These are phyloP conservation scores for Tribolium castaneum DNA, from an alignment of 1,140 invertebrate species.

Conservation along the genomic window DNA sequence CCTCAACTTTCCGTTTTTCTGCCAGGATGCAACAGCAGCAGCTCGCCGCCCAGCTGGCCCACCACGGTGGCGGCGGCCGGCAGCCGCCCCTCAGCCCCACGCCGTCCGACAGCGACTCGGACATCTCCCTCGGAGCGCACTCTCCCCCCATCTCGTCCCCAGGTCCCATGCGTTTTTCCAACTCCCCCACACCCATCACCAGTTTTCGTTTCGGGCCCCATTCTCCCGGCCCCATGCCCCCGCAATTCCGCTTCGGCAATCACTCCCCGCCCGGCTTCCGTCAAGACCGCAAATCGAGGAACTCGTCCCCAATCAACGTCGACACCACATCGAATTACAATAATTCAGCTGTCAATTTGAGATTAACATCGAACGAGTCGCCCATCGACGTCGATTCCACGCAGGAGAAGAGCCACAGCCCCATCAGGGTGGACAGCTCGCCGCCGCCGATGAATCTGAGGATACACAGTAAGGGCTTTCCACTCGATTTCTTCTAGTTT, in stretches of 20 bases:
- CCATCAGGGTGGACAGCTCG: conserved; percentile 61
- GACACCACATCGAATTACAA: conserved; percentile 55
- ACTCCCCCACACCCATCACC: conserved; percentile 60
- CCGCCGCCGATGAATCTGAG: conserved; percentile 63
- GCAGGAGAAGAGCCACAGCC: conserved; percentile 53
- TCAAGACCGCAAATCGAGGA: conserved; percentile 48
- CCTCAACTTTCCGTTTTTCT: not conserved
- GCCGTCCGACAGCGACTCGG: conserved; percentile 66
- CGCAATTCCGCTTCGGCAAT: conserved; percentile 60
- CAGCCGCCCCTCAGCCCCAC: conserved; percentile 59
- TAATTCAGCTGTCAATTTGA: conserved; percentile 53
- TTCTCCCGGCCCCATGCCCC: conserved; percentile 62
- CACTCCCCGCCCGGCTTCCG: conserved; percentile 58
- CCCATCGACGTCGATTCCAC: conserved; percentile 60
- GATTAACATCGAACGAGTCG: conserved; percentile 54
- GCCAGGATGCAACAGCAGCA: conserved; percentile 65
- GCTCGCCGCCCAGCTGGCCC: conserved; percentile 62
- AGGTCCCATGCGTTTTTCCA: conserved; percentile 56
- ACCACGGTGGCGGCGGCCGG: conserved; percentile 56
- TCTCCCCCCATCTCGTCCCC: conserved; percentile 66
- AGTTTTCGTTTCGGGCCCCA: conserved; percentile 61
- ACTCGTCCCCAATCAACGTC: conserved; percentile 59
- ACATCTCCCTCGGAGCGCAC: conserved; percentile 68
- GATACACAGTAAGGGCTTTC: conserved; percentile 40
- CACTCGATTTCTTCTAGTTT: too few relatives aligned